phyloP scores from a whole-genome alignment of 2,113 vertebrate species.

The Callopanchax toddi region DNA sequence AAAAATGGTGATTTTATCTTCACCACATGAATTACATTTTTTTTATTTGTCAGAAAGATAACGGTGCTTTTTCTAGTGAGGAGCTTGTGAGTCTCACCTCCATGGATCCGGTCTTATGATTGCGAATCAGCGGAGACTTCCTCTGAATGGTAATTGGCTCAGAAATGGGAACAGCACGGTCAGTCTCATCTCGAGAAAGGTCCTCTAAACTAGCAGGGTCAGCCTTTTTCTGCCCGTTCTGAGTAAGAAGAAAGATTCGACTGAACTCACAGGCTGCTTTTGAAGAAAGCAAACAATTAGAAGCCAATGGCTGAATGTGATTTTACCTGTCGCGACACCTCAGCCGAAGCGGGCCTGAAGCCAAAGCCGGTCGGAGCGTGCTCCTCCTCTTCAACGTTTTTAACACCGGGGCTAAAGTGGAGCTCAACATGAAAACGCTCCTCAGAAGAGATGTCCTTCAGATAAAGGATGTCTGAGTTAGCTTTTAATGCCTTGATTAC shows the following conservation, averaged over 20 bases:
- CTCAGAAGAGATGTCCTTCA: constrained; percentile 91
- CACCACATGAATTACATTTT: not conserved
- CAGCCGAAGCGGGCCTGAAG: constrained; percentile 93
- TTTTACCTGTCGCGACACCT: constrained; percentile 78
- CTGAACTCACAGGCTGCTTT: not conserved
- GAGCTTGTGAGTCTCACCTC: constrained; percentile 81
- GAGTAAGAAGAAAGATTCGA: not conserved
- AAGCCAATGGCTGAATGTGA: not conserved
- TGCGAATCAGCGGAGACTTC: constrained; percentile 89
- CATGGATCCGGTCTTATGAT: constrained; percentile 96
- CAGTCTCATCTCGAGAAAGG: constrained; percentile 84
- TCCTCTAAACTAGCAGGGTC: constrained; percentile 91
- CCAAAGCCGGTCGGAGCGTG: constrained; percentile 91
- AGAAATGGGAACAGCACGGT: constrained; percentile 77
- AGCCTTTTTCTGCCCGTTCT: constrained; percentile 90
- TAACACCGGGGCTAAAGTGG: constrained; percentile 97
- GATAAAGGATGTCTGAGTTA: not conserved
- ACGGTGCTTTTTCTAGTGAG: too few relatives aligned
- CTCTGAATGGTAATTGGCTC: constrained; percentile 86
- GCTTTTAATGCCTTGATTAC: not conserved
- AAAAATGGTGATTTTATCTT: not conserved
- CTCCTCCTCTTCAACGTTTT: constrained; percentile 92
- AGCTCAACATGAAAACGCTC: constrained; percentile 98
- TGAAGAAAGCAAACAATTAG: not conserved
- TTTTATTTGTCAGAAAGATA: accelerated